These are phyloP conservation scores for Zaprionus capensis DNA, from an alignment of 1,140 invertebrate species.

Conservation along the genomic window DNA sequence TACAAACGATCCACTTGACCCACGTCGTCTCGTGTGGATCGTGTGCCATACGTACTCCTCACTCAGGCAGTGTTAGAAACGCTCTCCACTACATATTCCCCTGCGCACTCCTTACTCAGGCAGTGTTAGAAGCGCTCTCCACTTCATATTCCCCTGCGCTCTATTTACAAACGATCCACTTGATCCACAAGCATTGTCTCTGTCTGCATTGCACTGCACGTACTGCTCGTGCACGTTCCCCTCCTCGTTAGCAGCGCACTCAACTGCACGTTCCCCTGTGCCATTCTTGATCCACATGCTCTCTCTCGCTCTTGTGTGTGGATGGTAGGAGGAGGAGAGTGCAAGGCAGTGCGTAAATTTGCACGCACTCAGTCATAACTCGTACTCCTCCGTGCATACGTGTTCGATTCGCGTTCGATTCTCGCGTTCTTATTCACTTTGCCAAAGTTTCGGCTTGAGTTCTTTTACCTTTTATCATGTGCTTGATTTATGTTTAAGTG, in stretches of 20 bases:
- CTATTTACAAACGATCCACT: neutral
- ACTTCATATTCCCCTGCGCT: neutral
- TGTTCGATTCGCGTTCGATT: neutral
- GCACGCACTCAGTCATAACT: constrained; percentile 3
- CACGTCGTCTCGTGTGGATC: too few relatives aligned
- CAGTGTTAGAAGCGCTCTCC: neutral
- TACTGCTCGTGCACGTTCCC: neutral
- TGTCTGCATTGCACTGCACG: too few relatives aligned
- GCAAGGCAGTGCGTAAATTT: neutral
- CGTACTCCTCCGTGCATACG: neutral
- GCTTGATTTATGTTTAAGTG: constrained; percentile 51
- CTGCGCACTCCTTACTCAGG: neutral
- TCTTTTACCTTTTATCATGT: constrained; percentile 10
- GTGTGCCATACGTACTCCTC: neutral
- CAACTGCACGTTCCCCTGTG: neutral
- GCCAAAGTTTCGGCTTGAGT: neutral
- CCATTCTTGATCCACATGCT: neutral
- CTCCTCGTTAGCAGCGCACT: neutral
- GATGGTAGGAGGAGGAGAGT: neutral
- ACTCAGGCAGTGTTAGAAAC: neutral
- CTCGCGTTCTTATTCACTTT: neutral
- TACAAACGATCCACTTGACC: too few relatives aligned
- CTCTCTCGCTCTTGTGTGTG: neutral
- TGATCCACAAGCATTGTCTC: neutral
- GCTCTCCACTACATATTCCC: neutral